A percentile compares a stretch with the other conserved stretches of the same genome.
phyloP scores from a whole-genome alignment of 2,888 invertebrate genomes.

The Oligia latruncula region DNA sequence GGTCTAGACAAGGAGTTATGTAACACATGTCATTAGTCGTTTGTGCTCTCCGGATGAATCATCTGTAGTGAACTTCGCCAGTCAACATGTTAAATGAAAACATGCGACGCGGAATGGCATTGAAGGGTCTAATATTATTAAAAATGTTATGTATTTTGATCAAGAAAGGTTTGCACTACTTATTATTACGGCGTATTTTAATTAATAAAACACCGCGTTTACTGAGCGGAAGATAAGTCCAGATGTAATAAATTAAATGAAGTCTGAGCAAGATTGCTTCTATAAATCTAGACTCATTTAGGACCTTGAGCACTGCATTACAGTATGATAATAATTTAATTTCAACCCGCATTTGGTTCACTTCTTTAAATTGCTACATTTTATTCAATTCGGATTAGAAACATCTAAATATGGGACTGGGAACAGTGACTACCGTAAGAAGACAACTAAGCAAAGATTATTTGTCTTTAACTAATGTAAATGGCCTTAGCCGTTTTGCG shows the following conservation, averaged over 20 bases:
- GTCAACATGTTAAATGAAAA: conserved; percentile 32
- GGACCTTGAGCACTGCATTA: neutral
- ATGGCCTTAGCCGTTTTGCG: neutral
- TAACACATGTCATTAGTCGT: conserved; percentile 45
- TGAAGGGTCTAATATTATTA: conserved; percentile 28
- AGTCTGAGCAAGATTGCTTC: conserved; percentile 1
- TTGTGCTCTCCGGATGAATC: conserved; percentile 44
- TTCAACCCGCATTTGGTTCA: conserved; percentile 13
- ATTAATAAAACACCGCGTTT: conserved; percentile 18
- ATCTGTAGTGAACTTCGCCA: conserved; percentile 37
- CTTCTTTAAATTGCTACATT: conserved; percentile 10
- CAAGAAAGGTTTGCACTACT: neutral
- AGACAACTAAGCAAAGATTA: no score
- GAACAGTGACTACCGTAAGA: neutral
- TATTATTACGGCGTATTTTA: neutral
- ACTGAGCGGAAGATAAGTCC: neutral
- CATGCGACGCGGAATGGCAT: conserved; percentile 15
- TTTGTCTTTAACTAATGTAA: neutral
- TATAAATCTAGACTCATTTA: conserved; percentile 17
- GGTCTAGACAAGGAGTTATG: conserved; percentile 50
- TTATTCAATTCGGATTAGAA: conserved; percentile 3
- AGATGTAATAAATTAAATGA: neutral
- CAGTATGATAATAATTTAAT: conserved; percentile 6
- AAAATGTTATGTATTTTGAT: neutral
- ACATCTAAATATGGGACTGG: neutral